phyloP scores from a whole-genome alignment of 2,797 vertebrate genomes.

The Enteromius trimaculatus region DNA sequence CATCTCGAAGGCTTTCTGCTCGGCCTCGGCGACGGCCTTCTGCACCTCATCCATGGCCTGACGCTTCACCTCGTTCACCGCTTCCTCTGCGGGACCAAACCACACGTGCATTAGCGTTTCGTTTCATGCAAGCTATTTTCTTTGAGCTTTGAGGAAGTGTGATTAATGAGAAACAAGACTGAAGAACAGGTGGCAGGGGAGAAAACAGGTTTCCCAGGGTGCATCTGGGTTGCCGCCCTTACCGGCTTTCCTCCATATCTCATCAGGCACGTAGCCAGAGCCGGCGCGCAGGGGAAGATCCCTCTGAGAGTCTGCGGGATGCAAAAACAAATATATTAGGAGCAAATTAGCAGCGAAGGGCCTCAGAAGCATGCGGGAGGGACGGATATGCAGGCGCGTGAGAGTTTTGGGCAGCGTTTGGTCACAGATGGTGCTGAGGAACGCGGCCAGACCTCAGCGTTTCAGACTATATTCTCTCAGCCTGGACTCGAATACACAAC shows the following conservation, averaged over 20 bases:
- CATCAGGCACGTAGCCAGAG: slow-evolving; percentile 94
- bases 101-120: background rate
- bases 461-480: slow-evolving; percentile 77
- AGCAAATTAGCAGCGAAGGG: slow-evolving; percentile 29
- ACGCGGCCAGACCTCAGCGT: slow-evolving; percentile 69
- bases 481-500: slow-evolving; percentile 72
- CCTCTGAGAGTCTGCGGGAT: slow-evolving; percentile 84
- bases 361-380: background rate
- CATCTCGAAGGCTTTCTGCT: slow-evolving; percentile 99
- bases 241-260: slow-evolving; percentile 99
- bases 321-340: slow-evolving; percentile 44
- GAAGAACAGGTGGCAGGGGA: slow-evolving; percentile 49
- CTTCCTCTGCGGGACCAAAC: slow-evolving; percentile 83
- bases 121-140: background rate
- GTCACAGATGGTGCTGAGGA: slow-evolving; percentile 71
- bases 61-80: slow-evolving; percentile 97
- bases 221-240: slow-evolving; percentile 66
- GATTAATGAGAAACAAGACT: slow-evolving; percentile 4
- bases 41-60: slow-evolving; percentile 99
- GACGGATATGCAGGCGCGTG: background rate
- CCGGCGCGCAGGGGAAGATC: slow-evolving; percentile 88
- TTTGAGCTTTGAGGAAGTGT: background rate
- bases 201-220: slow-evolving; percentile 57
- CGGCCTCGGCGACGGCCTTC: slow-evolving; percentile 95
- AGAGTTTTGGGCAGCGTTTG: slow-evolving; percentile 49